Base-by-base conservation (phyloP, 2,797 vertebrate species). In the Stomatorhinus walkeri region DNA sequence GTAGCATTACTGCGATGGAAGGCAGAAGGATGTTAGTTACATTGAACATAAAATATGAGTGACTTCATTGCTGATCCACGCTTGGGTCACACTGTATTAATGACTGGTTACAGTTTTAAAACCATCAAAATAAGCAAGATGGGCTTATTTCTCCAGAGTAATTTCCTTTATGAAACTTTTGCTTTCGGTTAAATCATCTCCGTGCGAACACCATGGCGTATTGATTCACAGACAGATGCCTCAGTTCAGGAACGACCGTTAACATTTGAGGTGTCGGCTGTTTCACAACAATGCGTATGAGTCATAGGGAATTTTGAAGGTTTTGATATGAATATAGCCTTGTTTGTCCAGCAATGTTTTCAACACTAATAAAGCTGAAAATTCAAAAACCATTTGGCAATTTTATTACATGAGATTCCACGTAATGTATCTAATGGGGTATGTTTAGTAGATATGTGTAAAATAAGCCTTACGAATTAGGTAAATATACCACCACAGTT, bases 211-310 rank as follows among this genome's bases (percentile, higher is more conserved):
- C 22, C 28, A 64, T 6, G 24, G 0, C 40, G n/a, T 9, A 32
- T 49, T 24, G 85, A 68, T 64, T 64, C 46, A 86, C 32, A 89
- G 48, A 68, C 59, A 86, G 59, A 86, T 46, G n/a, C 46, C 83
- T 89, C 76, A 83, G 40, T 88, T 43, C 83, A 86, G 24, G 83
- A 89, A 72, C n/a, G 46, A 40, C 43, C 24, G 81, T 89, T 88
- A 85, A 22, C 56, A 46, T 61, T n/a, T 1, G 48, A 43, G 5
- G 43, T 59, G 40, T 16, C 3, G 24, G 43, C 40, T 48, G 48
- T 85, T 61, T 61, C 12, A 48, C 40, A 61, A 84, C 52, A 85
- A 3, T 56, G 85, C 8, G 8, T 61, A 56, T 87, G 85, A 87
- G 36, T 88, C 51, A 84, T 5, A 59, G 52, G 52, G 79, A 22